Evolutionary conservation across 1,140 invertebrate species (phyloP).

Genomic region (Panulirus ornatus): DNA sequence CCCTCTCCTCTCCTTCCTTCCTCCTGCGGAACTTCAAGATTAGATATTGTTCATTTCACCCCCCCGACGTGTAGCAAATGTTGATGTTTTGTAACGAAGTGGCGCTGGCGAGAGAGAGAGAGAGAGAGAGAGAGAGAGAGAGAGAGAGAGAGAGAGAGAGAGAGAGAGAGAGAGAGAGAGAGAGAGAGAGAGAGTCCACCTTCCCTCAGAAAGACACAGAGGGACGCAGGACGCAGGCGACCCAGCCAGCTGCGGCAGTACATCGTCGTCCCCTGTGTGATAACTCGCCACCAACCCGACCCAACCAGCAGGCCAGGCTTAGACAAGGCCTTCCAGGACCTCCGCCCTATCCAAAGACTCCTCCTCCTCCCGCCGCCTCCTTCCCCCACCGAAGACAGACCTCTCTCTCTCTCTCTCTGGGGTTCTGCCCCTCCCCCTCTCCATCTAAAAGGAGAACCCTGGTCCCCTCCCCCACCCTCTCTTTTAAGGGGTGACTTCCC

Average conservation of each 20-base stretch:
- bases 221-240: too few species aligned
- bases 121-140: not conserved
- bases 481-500: too few species aligned
- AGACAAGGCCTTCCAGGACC: too few species aligned
- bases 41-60: conserved; percentile 71
- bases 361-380: not conserved
- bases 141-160: conserved; percentile 21
- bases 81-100: conserved; percentile 70
- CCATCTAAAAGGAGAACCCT: too few species aligned
- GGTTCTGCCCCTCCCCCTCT: not conserved
- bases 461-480: not conserved
- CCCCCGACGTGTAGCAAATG: conserved; percentile 65
- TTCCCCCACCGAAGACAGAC: not conserved
- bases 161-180: not conserved
- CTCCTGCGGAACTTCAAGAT: conserved; percentile 63
- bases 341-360: too few species aligned
- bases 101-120: not conserved
- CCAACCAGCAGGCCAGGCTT: too few species aligned
- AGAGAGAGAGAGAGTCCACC: too few species aligned
- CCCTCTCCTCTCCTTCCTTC: too few species aligned
- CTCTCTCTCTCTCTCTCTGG: not conserved
- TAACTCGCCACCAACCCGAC: too few species aligned
- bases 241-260: too few species aligned
- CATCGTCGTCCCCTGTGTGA: too few species aligned
- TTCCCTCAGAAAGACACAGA: too few species aligned